Evolutionary conservation across 2,113 vertebrate species (phyloP).

Genomic region (Perca fluviatilis): DNA sequence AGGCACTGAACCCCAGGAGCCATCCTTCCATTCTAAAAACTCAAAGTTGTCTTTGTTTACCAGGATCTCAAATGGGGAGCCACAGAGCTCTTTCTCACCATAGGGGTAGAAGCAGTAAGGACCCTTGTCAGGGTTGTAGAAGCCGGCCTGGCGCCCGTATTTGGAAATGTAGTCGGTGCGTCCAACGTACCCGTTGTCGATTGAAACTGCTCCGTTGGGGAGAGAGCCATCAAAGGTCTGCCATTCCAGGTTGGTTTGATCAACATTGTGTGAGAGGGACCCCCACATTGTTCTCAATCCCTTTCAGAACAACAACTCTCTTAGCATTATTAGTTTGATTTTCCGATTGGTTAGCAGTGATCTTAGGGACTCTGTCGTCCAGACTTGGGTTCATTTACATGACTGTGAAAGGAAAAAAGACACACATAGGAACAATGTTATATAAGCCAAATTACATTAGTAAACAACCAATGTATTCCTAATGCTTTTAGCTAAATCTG

Average conservation of each 20-base stretch:
- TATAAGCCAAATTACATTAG: background rate
- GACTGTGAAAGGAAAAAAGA: background rate
- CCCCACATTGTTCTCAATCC: too few relatives aligned
- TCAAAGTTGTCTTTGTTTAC: too few relatives aligned
- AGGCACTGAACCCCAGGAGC: too few relatives aligned
- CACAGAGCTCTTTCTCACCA: fast-evolving
- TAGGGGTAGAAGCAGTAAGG: too few relatives aligned
- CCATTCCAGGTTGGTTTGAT: background rate
- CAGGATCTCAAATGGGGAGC: too few relatives aligned
- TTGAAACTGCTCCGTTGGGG: background rate
- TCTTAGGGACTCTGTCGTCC: background rate
- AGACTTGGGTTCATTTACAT: background rate
- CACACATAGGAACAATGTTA: background rate
- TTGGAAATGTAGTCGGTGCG: background rate
- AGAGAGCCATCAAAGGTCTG: background rate
- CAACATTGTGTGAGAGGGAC: too few relatives aligned
- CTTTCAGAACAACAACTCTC: too few relatives aligned
- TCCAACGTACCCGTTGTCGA: background rate
- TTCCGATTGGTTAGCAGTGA: background rate
- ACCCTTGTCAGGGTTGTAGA: background rate
- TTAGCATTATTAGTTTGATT: background rate
- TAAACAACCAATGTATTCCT: background rate
- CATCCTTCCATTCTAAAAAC: too few relatives aligned
- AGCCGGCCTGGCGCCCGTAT: background rate
- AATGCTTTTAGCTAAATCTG: background rate